Conservation (phyloP, 2,113 vertebrate genomes). For the Caracal caracal region DNA sequence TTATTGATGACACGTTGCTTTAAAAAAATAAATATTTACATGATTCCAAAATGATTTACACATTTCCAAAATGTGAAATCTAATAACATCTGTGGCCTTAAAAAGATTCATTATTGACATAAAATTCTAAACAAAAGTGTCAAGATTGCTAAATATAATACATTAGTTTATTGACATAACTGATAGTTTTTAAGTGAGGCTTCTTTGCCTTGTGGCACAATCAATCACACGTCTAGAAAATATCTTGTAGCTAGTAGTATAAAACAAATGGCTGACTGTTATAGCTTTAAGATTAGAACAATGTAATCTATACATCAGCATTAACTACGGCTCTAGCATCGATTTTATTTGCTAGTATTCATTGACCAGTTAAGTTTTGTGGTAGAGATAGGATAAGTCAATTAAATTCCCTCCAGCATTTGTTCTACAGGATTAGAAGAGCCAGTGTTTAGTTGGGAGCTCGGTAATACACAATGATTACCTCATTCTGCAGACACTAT, state of each 20-base stretch:
- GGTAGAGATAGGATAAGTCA: not conserved
- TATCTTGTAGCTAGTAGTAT: not conserved
- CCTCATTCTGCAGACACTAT: not conserved
- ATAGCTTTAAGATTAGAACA: not conserved
- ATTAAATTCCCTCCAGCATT: not conserved
- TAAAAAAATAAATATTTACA: constrained; percentile 30
- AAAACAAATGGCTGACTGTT: not conserved
- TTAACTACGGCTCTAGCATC: not conserved
- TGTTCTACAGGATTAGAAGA: not conserved
- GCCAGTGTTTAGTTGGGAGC: not conserved
- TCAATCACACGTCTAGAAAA: constrained; percentile 11
- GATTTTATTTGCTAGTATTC: not conserved
- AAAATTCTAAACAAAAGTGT: not conserved
- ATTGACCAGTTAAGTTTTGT: not conserved
- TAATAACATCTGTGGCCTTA: not conserved
- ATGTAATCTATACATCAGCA: not conserved
- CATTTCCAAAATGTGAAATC: constrained; percentile 7
- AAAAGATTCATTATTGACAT: not conserved
- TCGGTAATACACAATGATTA: not conserved
- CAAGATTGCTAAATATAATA: not conserved
- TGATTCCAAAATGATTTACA: not conserved
- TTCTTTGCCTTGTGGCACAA: not conserved
- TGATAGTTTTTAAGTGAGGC: not conserved
- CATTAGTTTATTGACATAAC: not conserved
- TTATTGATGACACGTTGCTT: not conserved